Conservation (phyloP, 2,797 vertebrate genomes). For the Schizothorax lantsangensis region DNA sequence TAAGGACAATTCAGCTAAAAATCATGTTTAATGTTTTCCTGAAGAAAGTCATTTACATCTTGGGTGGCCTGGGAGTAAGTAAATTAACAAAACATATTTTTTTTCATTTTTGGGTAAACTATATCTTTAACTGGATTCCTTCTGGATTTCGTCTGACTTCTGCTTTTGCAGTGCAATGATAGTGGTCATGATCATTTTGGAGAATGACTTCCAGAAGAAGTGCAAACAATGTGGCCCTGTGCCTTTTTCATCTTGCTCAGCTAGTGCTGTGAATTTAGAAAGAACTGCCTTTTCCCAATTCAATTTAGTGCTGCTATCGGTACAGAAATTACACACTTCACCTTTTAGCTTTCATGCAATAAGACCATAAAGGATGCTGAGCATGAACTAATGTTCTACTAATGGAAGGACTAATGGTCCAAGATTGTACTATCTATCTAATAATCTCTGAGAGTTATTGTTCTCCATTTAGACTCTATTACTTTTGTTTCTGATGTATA, state of each 20-base stretch:
- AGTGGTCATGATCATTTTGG: not conserved
- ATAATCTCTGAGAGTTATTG: not conserved
- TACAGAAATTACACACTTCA: conserved; percentile 22
- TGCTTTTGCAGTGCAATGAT: not conserved
- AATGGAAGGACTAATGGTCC: conserved; percentile 30
- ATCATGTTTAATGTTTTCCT: not conserved
- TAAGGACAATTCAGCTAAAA: not conserved
- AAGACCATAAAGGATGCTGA: conserved; percentile 26
- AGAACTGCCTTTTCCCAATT: not conserved
- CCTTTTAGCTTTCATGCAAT: conserved; percentile 25
- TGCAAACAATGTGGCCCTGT: not conserved
- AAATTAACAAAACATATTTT: not conserved
- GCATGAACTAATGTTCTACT: conserved; percentile 33
- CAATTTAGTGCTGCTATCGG: conserved; percentile 2
- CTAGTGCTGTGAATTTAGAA: not conserved
- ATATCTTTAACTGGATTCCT: not conserved
- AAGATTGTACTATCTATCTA: conserved; percentile 14
- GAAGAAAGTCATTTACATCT: not conserved
- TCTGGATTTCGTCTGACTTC: not conserved
- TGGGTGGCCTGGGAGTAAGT: not conserved
- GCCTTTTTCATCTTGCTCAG: not conserved
- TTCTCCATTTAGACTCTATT: conserved; percentile 12
- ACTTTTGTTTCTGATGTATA: not conserved
- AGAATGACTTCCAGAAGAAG: not conserved
- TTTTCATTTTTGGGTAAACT: not conserved